Percentiles rank a stretch among this genome's conserved stretches.
Conservation (phyloP, 1,140 invertebrate species). For the Helicoverpa armigera region DNA sequence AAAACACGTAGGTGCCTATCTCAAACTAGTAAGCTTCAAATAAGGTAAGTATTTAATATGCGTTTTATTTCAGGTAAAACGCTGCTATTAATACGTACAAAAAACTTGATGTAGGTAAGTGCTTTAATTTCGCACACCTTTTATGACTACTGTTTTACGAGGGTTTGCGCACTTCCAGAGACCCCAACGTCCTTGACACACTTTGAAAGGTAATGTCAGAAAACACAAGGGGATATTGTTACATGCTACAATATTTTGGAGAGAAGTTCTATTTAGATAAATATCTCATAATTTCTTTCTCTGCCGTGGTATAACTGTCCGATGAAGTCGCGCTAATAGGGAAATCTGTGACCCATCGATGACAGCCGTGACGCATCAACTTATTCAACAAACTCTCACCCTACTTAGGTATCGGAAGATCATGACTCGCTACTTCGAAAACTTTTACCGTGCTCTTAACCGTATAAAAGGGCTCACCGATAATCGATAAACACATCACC, state of each 20-base stretch:
- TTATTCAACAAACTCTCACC: conserved; percentile 38
- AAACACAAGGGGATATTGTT: not conserved
- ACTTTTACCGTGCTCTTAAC: conserved; percentile 11
- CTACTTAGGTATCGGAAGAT: conserved; percentile 19
- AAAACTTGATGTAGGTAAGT: no score
- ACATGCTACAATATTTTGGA: not conserved
- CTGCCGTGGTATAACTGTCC: not conserved
- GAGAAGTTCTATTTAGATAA: not conserved
- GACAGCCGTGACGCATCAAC: conserved; percentile 25
- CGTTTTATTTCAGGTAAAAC: no score
- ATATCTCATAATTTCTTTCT: no score
- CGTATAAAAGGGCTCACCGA: conserved; percentile 20
- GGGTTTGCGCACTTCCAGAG: conserved; percentile 12
- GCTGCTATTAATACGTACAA: no score
- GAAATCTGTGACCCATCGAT: conserved; percentile 33
- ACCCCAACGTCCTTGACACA: conserved; percentile 10
- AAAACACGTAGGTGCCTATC: no score
- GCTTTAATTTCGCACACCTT: not conserved
- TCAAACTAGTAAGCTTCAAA: no score
- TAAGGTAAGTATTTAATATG: no score
- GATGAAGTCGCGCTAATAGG: not conserved
- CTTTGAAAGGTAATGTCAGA: conserved; percentile 28
- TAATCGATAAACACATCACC: conserved; percentile 17
- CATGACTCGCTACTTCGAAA: conserved; percentile 27
- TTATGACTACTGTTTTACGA: not conserved